A percentile compares a stretch with the other conserved stretches of the same genome.
Evolutionary conservation across 1,140 invertebrate species (phyloP).

Genomic region (Ooceraea biroi): DNA sequence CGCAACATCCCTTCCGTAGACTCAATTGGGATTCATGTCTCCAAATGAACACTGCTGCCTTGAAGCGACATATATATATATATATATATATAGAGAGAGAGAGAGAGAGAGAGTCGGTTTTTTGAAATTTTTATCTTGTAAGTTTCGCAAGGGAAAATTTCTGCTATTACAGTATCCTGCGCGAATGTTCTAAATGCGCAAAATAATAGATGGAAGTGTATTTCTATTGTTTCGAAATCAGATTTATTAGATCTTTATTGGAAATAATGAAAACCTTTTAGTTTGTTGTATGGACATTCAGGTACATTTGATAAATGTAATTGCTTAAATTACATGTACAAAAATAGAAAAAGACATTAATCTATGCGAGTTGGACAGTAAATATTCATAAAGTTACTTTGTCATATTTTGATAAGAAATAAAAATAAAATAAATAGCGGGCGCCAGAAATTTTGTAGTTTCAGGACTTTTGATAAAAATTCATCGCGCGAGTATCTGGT

Average conservation of each 20-base stretch:
- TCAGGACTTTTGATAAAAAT: constrained; percentile 6
- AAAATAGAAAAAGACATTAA: too few relatives aligned
- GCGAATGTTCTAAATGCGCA: neutral
- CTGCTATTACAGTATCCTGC: neutral
- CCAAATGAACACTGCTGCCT: constrained; percentile 40
- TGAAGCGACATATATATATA: too few relatives aligned
- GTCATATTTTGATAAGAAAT: constrained; percentile 1
- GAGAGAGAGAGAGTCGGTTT: too few relatives aligned
- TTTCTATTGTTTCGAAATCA: neutral
- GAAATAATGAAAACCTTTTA: neutral
- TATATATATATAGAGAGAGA: too few relatives aligned
- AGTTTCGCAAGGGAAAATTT: neutral
- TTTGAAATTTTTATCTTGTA: neutral
- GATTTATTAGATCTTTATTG: neutral
- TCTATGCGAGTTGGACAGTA: neutral
- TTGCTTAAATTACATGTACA: too few relatives aligned
- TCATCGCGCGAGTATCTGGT: neutral
- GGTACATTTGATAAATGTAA: too few relatives aligned
- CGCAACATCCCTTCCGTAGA: constrained; percentile 12
- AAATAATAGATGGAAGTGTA: too few relatives aligned
- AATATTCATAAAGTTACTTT: constrained; percentile 4
- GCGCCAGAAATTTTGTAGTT: neutral
- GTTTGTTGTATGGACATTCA: too few relatives aligned
- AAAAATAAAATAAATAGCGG: neutral
- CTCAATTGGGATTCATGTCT: constrained; percentile 55